Evolutionary conservation across 2,888 invertebrate species (phyloP).

Genomic region (Oegoconia quadripuncta): DNA sequence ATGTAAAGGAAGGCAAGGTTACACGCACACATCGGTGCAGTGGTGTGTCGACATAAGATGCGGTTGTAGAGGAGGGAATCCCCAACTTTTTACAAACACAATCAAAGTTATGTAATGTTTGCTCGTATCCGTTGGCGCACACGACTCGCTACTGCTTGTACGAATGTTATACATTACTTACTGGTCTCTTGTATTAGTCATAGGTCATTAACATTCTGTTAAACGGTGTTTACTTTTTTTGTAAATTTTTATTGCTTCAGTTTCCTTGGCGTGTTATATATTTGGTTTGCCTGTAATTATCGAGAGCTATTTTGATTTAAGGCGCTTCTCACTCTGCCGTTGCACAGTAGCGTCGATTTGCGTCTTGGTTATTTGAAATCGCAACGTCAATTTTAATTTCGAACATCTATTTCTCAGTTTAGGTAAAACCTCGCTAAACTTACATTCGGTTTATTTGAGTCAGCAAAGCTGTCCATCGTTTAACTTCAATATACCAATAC

Average conservation of each 20-base stretch:
- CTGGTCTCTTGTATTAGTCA: constrained; percentile 68
- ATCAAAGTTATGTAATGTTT: constrained; percentile 79
- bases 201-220: constrained; percentile 71
- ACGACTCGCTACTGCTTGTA: constrained; percentile 64
- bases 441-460: too few species aligned
- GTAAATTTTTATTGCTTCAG: constrained; percentile 48
- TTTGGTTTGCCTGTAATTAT: background rate
- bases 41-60: constrained; percentile 60
- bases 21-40: constrained; percentile 61
- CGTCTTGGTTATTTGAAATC: too few species aligned
- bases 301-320: too few species aligned
- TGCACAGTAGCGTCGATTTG: too few species aligned
- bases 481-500: too few species aligned
- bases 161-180: constrained; percentile 67
- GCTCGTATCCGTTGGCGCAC: constrained; percentile 69
- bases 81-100: constrained; percentile 80
- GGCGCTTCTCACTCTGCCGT: too few species aligned
- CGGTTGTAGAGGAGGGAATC: constrained; percentile 76
- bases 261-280: constrained; percentile 39
- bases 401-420: too few species aligned
- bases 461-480: too few species aligned
- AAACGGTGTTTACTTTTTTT: constrained; percentile 57
- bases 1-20: constrained; percentile 79
- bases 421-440: too few species aligned
- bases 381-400: too few species aligned